A percentile compares a stretch with the other conserved stretches of the same genome.
Conservation (phyloP, 37 sponge, comb jelly and placozoan species). For the Amphimedon queenslandica region DNA sequence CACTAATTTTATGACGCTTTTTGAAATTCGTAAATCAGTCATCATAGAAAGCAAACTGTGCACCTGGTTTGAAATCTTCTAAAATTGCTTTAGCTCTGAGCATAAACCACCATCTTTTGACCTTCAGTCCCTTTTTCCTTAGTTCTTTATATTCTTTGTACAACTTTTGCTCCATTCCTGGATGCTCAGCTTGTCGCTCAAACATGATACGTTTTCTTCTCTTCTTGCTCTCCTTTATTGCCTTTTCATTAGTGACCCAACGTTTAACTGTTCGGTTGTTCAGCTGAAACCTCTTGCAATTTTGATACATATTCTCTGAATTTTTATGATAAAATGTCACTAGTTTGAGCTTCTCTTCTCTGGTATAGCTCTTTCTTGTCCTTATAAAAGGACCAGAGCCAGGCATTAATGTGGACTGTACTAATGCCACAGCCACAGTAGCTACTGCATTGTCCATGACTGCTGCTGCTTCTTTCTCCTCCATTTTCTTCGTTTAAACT, state of each 20-base stretch:
- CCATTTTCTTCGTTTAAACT: too few relatives aligned
- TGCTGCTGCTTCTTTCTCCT: too few relatives aligned
- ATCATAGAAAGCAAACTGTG: neutral
- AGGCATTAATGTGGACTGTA: too few relatives aligned
- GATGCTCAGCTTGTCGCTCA: conserved; percentile 10
- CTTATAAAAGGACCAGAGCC: too few relatives aligned
- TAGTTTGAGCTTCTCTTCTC: conserved; percentile 13
- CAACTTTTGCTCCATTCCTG: conserved; percentile 31
- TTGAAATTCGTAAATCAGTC: conserved; percentile 28
- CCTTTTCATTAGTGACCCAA: neutral
- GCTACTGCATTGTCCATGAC: too few relatives aligned
- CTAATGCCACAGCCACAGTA: too few relatives aligned
- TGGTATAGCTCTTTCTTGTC: conserved; percentile 6
- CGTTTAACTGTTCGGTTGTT: neutral
- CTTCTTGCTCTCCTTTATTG: neutral
- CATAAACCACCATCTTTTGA: conserved; percentile 46
- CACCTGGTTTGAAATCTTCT: neutral
- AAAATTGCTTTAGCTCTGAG: conserved; percentile 19
- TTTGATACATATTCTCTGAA: conserved; percentile 27
- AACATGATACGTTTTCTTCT: conserved; percentile 19
- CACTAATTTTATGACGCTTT: conserved; percentile 4
- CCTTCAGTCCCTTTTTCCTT: conserved; percentile 11
- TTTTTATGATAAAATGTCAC: conserved; percentile 8
- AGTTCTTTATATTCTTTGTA: conserved; percentile 16
- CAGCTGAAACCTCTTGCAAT: neutral